Percentiles rank a stretch among this genome's conserved stretches.
Evolutionary conservation across 2,888 invertebrate genomes (phyloP).

Genomic region (Microctonus brassicae): DNA sequence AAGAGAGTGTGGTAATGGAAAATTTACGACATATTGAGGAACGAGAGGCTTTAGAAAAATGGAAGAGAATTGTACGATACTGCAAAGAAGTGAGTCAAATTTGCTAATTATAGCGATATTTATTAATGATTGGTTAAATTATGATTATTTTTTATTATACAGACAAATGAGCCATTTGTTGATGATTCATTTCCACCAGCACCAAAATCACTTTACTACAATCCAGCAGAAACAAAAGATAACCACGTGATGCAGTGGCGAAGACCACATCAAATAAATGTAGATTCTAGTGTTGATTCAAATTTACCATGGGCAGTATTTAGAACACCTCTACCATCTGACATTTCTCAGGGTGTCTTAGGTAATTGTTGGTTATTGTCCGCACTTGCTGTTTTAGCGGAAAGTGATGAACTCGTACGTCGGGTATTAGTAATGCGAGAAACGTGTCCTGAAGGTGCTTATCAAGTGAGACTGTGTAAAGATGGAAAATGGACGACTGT

Average conservation of each 20-base stretch:
- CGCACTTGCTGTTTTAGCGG: conserved; percentile 95
- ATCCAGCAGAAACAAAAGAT: conserved; percentile 76
- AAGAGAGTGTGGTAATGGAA: conserved; percentile 87
- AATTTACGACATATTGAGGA: conserved; percentile 87
- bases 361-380: conserved; percentile 99
- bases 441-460: conserved; percentile 85
- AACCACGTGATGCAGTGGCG: conserved; percentile 89
- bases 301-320: conserved; percentile 91
- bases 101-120: background rate
- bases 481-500: conserved; percentile 98
- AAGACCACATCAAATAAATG: conserved; percentile 88
- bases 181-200: conserved; percentile 97
- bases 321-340: conserved; percentile 91
- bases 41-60: conserved; percentile 88
- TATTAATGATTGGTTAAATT: background rate
- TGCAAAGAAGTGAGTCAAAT: conserved; percentile 79
- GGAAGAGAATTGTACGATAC: conserved; percentile 91
- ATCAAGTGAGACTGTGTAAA: conserved; percentile 93
- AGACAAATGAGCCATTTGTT: conserved; percentile 90
- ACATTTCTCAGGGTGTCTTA: conserved; percentile 95
- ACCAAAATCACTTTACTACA: conserved; percentile 88
- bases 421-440: conserved; percentile 89
- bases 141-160: conserved; percentile 39
- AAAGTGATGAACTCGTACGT: conserved; percentile 93
- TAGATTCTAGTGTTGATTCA: conserved; percentile 78